A percentile compares a stretch with the other conserved stretches of the same genome.
phyloP scores from a whole-genome alignment of 2,113 vertebrate genomes.

The Takifugu bimaculatus region DNA sequence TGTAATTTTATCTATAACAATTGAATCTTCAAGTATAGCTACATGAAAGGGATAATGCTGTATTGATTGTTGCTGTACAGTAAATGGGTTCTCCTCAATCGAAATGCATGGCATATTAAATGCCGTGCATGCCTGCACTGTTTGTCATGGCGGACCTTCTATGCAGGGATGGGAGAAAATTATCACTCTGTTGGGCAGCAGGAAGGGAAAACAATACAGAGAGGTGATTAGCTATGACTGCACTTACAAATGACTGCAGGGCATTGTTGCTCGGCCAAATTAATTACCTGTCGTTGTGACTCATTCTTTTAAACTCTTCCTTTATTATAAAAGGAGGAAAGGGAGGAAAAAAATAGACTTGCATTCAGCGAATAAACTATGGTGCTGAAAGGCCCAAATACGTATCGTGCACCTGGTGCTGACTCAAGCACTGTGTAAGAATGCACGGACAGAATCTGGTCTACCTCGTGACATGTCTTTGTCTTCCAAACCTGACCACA shows the following conservation, averaged over 20 bases:
- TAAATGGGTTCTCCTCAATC: slow-evolving; percentile 45
- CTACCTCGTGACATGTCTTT: not conserved
- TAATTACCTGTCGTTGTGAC: slow-evolving; percentile 73
- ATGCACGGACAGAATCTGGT: not conserved
- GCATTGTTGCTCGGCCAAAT: slow-evolving; percentile 58
- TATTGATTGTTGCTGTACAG: slow-evolving; percentile 52
- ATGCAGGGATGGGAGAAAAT: slow-evolving; percentile 33
- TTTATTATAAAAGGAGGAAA: slow-evolving; percentile 33
- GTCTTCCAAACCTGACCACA: not conserved
- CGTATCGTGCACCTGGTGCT: not conserved
- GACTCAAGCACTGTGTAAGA: not conserved
- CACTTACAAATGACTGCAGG: slow-evolving; percentile 60
- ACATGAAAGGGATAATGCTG: slow-evolving; percentile 47
- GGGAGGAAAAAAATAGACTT: not conserved
- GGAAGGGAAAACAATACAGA: slow-evolving; percentile 42
- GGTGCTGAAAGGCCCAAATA: slow-evolving; percentile 12
- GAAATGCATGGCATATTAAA: slow-evolving; percentile 42
- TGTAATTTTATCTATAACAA: slow-evolving; percentile 41
- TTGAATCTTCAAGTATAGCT: slow-evolving; percentile 54
- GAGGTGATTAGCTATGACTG: slow-evolving; percentile 69
- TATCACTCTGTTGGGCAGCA: slow-evolving; percentile 34
- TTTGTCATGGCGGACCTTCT: slow-evolving; percentile 17
- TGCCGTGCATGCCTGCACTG: slow-evolving; percentile 22
- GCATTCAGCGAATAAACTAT: not conserved
- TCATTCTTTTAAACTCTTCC: slow-evolving; percentile 60